phyloP scores from a whole-genome alignment of 2,113 vertebrate species.

The Piprites chloris region DNA sequence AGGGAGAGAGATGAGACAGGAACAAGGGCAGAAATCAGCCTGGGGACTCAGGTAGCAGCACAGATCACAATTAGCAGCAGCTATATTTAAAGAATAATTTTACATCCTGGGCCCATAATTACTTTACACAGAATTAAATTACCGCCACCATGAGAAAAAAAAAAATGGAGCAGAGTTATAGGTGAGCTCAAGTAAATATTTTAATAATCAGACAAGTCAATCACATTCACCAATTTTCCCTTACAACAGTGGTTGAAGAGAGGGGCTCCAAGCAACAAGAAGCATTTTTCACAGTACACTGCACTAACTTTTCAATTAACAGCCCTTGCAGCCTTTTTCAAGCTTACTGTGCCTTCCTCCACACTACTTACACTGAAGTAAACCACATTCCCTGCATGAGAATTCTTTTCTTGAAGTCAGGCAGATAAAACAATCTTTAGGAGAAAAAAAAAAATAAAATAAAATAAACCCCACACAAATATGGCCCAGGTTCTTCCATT shows the following conservation, averaged over 20 bases:
- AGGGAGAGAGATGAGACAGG: neutral
- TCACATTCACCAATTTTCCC: neutral
- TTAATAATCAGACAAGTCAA: neutral
- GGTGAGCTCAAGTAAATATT: neutral
- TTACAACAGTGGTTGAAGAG: neutral
- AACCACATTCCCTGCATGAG: neutral
- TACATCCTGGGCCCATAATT: conserved; percentile 26
- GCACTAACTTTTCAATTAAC: neutral
- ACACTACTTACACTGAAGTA: neutral
- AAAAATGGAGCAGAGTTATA: neutral
- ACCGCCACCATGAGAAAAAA: neutral
- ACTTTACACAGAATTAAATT: conserved; percentile 18
- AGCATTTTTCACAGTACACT: neutral
- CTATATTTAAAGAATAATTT: conserved; percentile 19
- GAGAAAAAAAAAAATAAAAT: neutral
- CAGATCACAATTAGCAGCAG: neutral
- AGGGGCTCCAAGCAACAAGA: neutral
- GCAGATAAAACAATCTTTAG: neutral
- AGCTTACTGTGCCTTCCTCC: neutral
- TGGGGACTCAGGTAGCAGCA: neutral
- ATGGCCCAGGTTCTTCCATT: neutral
- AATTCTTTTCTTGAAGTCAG: neutral
- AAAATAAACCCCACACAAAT: neutral
- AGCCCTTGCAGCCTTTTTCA: neutral
- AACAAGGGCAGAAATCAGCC: neutral